Evolutionary conservation across 1,140 invertebrate species (phyloP).

Genomic region (Aphaenogaster rudis): DNA sequence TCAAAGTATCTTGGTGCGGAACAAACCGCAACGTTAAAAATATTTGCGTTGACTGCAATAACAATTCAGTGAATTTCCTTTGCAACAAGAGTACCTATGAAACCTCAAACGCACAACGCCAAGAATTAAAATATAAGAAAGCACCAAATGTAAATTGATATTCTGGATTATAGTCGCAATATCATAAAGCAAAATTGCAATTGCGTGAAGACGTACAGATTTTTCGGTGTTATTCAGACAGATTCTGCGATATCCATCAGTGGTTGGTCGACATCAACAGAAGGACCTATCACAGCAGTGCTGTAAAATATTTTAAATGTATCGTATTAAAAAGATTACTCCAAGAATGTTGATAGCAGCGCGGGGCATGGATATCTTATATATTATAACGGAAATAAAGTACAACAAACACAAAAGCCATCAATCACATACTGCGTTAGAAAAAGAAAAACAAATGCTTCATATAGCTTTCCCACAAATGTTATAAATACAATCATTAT

Average conservation of each 20-base stretch:
- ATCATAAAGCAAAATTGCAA: constrained; percentile 39
- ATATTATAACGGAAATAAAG: neutral
- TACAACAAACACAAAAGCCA: neutral
- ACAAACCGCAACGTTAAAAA: constrained; percentile 25
- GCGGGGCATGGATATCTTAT: neutral
- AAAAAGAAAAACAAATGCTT: constrained; percentile 22
- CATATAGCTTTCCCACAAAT: constrained; percentile 16
- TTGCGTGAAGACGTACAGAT: neutral
- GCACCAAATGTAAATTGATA: constrained; percentile 18
- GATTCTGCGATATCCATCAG: constrained; percentile 80
- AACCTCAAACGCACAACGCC: neutral
- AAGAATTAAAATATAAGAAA: constrained; percentile 25
- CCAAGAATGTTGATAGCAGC: neutral
- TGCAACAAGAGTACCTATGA: neutral
- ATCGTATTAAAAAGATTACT: constrained; percentile 24
- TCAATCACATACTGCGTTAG: constrained; percentile 8
- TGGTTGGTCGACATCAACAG: constrained; percentile 82
- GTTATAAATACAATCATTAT: constrained; percentile 6
- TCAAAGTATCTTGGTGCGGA: constrained; percentile 26
- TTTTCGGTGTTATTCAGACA: constrained; percentile 69
- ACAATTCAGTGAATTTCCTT: constrained; percentile 33
- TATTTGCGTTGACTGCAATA: constrained; percentile 16
- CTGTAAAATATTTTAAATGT: constrained; percentile 81
- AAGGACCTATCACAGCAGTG: constrained; percentile 85
- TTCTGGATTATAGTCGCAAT: constrained; percentile 13